Conservation (phyloP, 1,140 invertebrate species). For the Drosophila lacertosa region DNA sequence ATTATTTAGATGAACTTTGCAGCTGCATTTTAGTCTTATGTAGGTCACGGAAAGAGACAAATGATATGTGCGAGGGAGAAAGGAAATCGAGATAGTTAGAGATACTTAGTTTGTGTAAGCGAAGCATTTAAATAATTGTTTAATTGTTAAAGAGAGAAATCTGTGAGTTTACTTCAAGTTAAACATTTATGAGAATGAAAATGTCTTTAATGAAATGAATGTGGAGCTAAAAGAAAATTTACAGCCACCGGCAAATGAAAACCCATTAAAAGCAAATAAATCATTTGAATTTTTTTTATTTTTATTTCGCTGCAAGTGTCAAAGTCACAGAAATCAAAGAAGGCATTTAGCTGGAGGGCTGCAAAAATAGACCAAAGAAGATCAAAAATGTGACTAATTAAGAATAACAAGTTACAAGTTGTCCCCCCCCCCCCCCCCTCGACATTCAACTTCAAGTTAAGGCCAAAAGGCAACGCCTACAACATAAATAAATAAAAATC, state of each 20-base stretch:
- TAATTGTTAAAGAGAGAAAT: no score
- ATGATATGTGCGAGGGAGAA: conserved; percentile 1
- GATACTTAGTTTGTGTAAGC: background rate
- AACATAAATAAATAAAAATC: background rate
- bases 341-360: background rate
- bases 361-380: conserved; percentile 14
- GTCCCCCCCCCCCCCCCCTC: no score
- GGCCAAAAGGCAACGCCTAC: conserved; percentile 8
- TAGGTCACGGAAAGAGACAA: conserved; percentile 38
- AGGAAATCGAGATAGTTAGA: conserved; percentile 5
- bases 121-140: background rate
- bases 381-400: conserved; percentile 56
- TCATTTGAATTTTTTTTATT: no score
- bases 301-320: background rate
- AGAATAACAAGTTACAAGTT: conserved; percentile 9
- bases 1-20: conserved; percentile 42
- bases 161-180: background rate
- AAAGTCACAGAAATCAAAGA: background rate
- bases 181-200: background rate
- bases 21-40: conserved; percentile 33
- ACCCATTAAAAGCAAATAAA: background rate
- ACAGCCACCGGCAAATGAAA: no score
- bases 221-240: background rate
- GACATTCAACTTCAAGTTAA: conserved; percentile 24
- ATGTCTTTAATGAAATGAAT: no score